A percentile compares a stretch with the other conserved stretches of the same genome.
Conservation (phyloP, 2,113 vertebrate genomes). For the Archocentrus centrarchus region DNA sequence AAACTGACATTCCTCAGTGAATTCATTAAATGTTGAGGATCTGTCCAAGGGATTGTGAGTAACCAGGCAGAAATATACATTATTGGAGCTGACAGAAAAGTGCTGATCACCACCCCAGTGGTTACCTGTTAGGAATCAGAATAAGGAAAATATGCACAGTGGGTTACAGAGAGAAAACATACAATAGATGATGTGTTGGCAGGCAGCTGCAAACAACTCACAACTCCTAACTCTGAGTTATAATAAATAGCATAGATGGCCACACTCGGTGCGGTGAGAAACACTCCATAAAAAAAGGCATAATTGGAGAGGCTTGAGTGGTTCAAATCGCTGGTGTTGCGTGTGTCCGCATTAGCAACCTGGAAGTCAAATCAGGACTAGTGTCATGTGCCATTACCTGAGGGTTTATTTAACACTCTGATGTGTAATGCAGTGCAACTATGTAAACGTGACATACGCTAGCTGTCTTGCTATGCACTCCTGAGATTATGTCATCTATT, state of each 20-base stretch:
- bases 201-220: constrained; percentile 76
- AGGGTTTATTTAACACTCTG: not conserved
- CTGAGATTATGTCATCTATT: constrained; percentile 5
- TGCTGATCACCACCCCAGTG: constrained; percentile 96
- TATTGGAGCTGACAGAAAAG: constrained; percentile 96
- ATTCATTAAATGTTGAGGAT: constrained; percentile 85
- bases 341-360: constrained; percentile 91
- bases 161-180: not conserved
- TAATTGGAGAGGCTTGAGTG: constrained; percentile 96
- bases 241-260: constrained; percentile 97
- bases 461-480: not conserved
- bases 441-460: not conserved
- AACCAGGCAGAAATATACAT: constrained; percentile 98
- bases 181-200: not conserved
- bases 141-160: not conserved
- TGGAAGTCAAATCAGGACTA: constrained; percentile 60
- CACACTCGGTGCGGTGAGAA: constrained; percentile 95
- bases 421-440: not conserved
- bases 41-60: constrained; percentile 90
- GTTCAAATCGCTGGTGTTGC: constrained; percentile 81
- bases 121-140: constrained; percentile 85
- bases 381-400: not conserved
- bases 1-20: constrained; percentile 92
- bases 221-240: constrained; percentile 96
- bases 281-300: constrained; percentile 95